Conservation (phyloP, 2,888 invertebrate species). For the Julus scanicus region DNA sequence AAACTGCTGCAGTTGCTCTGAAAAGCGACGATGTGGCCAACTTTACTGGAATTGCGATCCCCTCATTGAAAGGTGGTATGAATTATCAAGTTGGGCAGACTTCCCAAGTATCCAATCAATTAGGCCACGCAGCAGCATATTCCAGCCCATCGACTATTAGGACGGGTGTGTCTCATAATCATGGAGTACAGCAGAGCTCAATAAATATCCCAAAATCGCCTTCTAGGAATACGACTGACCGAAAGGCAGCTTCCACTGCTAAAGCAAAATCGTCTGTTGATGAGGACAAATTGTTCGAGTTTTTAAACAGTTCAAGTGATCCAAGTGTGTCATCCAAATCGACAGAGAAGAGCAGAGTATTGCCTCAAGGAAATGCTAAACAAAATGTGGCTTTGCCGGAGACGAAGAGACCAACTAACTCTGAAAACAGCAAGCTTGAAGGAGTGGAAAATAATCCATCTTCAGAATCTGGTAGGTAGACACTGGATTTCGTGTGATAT, state of each 20-base stretch:
- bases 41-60: neutral
- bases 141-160: neutral
- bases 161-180: slow-evolving; percentile 52
- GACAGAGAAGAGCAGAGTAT: neutral
- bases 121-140: neutral
- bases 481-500: neutral
- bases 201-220: neutral
- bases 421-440: neutral
- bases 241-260: neutral
- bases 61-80: neutral
- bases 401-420: neutral
- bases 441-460: neutral
- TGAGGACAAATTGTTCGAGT: slow-evolving; percentile 67
- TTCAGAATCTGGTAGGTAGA: neutral
- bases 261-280: slow-evolving; percentile 58
- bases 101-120: slow-evolving; percentile 55
- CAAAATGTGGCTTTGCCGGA: neutral
- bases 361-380: neutral
- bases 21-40: slow-evolving; percentile 63
- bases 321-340: neutral
- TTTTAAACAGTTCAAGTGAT: slow-evolving; percentile 64
- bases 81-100: neutral
- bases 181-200: neutral
- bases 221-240: neutral
- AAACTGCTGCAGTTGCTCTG: slow-evolving; percentile 76